Conservation (phyloP, 2,797 vertebrate species). For the Dendrocincla fuliginosa region DNA sequence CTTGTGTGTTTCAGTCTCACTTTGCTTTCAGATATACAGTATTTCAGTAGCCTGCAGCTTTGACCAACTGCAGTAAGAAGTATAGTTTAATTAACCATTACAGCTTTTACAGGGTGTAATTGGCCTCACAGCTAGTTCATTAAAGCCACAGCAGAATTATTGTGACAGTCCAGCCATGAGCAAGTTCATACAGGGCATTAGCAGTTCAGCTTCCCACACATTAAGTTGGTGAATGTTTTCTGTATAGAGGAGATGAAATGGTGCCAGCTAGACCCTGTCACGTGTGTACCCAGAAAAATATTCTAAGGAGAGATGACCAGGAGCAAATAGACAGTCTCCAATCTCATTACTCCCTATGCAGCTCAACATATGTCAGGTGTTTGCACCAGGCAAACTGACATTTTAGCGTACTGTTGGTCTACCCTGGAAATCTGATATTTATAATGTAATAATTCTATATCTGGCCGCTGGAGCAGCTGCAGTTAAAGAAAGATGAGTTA, state of each 20-base stretch:
- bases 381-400: slow-evolving; percentile 38
- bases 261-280: not conserved
- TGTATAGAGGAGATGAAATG: not conserved
- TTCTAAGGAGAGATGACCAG: slow-evolving; percentile 2
- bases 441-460: slow-evolving; percentile 36
- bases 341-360: slow-evolving; percentile 27
- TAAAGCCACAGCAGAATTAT: slow-evolving; percentile 27
- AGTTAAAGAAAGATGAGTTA: slow-evolving; percentile 10
- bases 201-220: not conserved
- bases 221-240: not conserved
- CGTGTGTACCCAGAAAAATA: not conserved
- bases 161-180: slow-evolving; percentile 18
- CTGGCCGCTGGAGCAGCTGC: not conserved
- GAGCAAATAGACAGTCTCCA: slow-evolving; percentile 33
- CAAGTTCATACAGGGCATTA: slow-evolving; percentile 3
- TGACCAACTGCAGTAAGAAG: not conserved
- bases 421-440: slow-evolving; percentile 35
- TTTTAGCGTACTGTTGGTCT: slow-evolving; percentile 2
- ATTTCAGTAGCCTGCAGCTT: not conserved
- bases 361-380: not conserved
- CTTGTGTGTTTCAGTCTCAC: not conserved
- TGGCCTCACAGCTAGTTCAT: slow-evolving; percentile 35
- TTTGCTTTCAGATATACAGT: not conserved
- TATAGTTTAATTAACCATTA: slow-evolving; percentile 50
- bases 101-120: slow-evolving; percentile 16